A percentile compares a stretch with the other conserved stretches of the same genome.
Evolutionary conservation across 2,888 invertebrate genomes (phyloP).

Genomic region (Ochropleura leucogaster): DNA sequence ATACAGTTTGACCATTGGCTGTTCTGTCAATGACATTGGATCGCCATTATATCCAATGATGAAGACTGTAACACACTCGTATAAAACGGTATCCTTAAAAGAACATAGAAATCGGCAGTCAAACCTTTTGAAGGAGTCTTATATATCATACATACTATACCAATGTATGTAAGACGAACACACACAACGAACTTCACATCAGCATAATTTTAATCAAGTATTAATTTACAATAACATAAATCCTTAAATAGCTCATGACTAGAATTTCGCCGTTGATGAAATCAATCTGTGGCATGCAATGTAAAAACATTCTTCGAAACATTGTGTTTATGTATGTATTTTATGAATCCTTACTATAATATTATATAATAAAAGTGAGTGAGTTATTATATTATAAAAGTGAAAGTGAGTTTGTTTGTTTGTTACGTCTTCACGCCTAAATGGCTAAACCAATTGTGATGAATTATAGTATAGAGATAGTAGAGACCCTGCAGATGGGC

Average conservation of each 20-base stretch:
- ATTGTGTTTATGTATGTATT: neutral
- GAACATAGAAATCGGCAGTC: conserved; percentile 19
- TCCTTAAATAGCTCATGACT: conserved; percentile 6
- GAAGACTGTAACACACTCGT: neutral
- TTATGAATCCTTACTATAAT: neutral
- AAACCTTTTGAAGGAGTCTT: neutral
- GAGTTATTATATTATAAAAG: no score
- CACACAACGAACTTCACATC: conserved; percentile 4
- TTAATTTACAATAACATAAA: conserved; percentile 38
- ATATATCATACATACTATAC: conserved; percentile 3
- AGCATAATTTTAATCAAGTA: conserved; percentile 38
- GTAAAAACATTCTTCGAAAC: conserved; percentile 32
- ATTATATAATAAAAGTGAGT: no score
- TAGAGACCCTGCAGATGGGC: no score
- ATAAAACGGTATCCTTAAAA: neutral
- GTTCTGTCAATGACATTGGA: neutral
- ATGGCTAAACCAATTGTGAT: no score
- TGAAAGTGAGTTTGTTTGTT: no score
- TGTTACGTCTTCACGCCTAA: no score
- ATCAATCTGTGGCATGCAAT: conserved; percentile 9
- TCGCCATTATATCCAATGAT: neutral
- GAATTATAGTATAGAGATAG: no score
- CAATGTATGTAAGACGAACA: conserved; percentile 9
- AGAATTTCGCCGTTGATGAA: conserved; percentile 43
- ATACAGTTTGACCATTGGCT: neutral